Base-by-base conservation (phyloP, 1,140 invertebrate genomes). In the Chionoecetes opilio region DNA sequence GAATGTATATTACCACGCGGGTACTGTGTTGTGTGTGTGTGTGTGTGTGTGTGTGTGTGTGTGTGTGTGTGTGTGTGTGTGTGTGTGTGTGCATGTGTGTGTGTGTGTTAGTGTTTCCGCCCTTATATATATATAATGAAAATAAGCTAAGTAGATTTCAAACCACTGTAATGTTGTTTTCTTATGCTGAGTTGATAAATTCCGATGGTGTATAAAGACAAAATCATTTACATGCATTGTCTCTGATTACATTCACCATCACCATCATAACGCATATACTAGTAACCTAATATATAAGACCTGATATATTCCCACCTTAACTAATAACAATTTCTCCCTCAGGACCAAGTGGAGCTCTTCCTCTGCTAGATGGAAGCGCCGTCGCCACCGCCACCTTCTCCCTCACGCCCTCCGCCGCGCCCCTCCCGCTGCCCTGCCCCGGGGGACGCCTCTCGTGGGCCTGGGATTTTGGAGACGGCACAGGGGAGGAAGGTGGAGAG, bases 391-490 rank as follows among this genome's bases (percentile, higher is more conserved):
- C 82, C n/a, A 34, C 34, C 29, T n/a, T 93, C 82, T 85, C 91
- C 82, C 35, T 93, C 37, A 46, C 82, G 17, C 32, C 75, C 91
- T 5, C 63, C 14, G 11, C n/a, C 37, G 37, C 21, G 29, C 8
- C 82, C 82, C 17, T n/a, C 0, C 26, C 53, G 31, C 26, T 35
- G 11, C 75, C 41, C 82, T 93, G 91, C 91, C 91, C 82, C 34
- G 34, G n/a, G 29, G 37, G 82, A 85, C 82, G 29, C 75, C n/a
- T 93, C 34, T 93, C 91, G 1, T 93, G 82, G 91, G 82, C 35
- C 14, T 93, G 91, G 91, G 82, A 85, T 34, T 93, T 93, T 31
- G 91, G 91, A 29, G 91, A 85, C 14, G 82, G 63, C n/a, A 38
- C 53, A 21, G 91, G 32, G 46, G 53, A 14, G 26, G 90, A 91